These are phyloP conservation scores for Scaptomyza flava DNA, from an alignment of 2,888 invertebrate species.

Conservation along the genomic window DNA sequence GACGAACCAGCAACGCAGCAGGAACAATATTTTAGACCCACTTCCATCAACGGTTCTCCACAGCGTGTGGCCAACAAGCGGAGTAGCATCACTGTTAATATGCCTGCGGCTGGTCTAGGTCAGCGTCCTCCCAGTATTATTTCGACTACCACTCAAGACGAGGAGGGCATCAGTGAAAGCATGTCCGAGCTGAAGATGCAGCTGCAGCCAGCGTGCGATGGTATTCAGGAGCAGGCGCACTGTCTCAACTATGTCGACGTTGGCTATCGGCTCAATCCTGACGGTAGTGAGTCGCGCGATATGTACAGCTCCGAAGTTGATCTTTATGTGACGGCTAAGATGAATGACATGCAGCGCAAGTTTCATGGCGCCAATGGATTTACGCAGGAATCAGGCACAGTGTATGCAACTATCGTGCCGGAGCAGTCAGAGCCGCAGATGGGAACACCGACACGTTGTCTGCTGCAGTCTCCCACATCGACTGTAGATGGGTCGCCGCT, in stretches of 20 bases:
- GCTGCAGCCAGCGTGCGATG: slow-evolving; percentile 81
- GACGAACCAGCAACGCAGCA: slow-evolving; percentile 53
- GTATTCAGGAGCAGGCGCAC: slow-evolving; percentile 48
- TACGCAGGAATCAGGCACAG: slow-evolving; percentile 81
- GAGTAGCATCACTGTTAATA: slow-evolving; percentile 87
- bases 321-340: slow-evolving; percentile 82
- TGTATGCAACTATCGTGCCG: slow-evolving; percentile 84
- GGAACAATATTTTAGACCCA: slow-evolving; percentile 55
- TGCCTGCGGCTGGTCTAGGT: slow-evolving; percentile 88
- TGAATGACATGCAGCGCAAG: slow-evolving; percentile 82
- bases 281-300: slow-evolving; percentile 84
- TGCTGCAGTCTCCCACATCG: slow-evolving; percentile 63
- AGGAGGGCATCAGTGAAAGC: slow-evolving; percentile 89
- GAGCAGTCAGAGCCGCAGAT: slow-evolving; percentile 69
- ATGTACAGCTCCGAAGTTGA: slow-evolving; percentile 84
- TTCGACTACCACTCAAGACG: slow-evolving; percentile 87
- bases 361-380: slow-evolving; percentile 83
- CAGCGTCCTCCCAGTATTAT: slow-evolving; percentile 88
- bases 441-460: slow-evolving; percentile 34
- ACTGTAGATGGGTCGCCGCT: slow-evolving; percentile 65
- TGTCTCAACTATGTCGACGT: slow-evolving; percentile 84
- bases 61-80: slow-evolving; percentile 85
- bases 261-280: slow-evolving; percentile 84
- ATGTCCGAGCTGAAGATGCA: slow-evolving; percentile 86
- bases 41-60: slow-evolving; percentile 65